Conservation (phyloP, 2,113 vertebrate species). For the Laterallus jamaicensis region DNA sequence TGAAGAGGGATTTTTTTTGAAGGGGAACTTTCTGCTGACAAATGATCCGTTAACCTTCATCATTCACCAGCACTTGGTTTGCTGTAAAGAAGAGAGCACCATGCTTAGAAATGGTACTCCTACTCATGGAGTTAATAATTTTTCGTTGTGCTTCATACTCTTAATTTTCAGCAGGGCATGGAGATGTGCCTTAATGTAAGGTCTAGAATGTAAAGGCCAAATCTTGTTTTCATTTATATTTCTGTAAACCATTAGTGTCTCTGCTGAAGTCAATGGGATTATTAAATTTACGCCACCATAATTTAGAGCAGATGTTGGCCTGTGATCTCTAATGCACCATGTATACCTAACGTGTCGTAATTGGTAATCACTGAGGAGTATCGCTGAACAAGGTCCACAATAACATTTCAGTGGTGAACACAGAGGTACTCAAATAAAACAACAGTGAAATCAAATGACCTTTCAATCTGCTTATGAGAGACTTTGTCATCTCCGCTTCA, state of each 20-base stretch:
- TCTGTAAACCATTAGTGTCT: neutral
- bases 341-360: neutral
- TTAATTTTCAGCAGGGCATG: neutral
- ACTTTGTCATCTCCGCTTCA: neutral
- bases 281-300: neutral
- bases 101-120: neutral
- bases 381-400: neutral
- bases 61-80: neutral
- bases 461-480: slow-evolving; percentile 28
- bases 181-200: neutral
- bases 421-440: neutral
- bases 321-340: neutral
- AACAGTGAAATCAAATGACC: slow-evolving; percentile 32
- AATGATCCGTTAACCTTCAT: neutral
- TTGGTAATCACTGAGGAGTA: neutral
- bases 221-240: neutral
- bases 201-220: neutral
- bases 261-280: neutral
- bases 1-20: neutral
- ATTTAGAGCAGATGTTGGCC: slow-evolving; percentile 19
- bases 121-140: neutral
- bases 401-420: neutral
- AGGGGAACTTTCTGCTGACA: neutral
- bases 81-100: neutral
- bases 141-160: neutral